phyloP scores from a whole-genome alignment of 2,888 invertebrate genomes.

The Hydrotaea cyrtoneurina region DNA sequence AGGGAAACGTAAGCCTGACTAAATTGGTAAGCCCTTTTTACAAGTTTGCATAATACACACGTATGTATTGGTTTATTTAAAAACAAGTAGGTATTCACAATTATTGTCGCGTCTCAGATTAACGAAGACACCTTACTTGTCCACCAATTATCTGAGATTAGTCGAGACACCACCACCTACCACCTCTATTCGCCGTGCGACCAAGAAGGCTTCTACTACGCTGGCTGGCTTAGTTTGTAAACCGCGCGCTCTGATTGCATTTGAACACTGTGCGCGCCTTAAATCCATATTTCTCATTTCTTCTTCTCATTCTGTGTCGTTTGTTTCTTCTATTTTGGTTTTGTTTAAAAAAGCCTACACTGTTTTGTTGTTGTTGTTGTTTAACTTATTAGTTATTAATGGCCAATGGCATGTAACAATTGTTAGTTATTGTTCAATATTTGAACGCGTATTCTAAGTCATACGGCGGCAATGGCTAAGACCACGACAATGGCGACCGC shows the following conservation, averaged over 20 bases:
- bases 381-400: constrained; percentile 47
- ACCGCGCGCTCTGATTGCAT: not conserved
- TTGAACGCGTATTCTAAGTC: constrained; percentile 3
- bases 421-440: constrained; percentile 38
- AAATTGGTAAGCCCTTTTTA: too few species aligned
- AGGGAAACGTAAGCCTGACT: too few species aligned
- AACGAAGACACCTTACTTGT: too few species aligned
- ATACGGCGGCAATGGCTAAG: not conserved
- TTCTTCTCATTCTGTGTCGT: not conserved
- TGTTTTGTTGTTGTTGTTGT: not conserved
- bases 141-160: too few species aligned
- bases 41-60: too few species aligned
- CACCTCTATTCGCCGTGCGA: too few species aligned
- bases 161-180: too few species aligned
- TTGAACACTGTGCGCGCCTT: not conserved
- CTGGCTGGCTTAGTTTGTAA: too few species aligned
- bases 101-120: too few species aligned
- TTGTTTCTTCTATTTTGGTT: constrained; percentile 2
- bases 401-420: constrained; percentile 39
- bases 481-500: not conserved
- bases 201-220: too few species aligned
- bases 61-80: too few species aligned
- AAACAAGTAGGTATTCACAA: too few species aligned
- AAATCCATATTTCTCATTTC: not conserved
- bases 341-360: constrained; percentile 42